Base-by-base conservation (phyloP, 2,113 vertebrate species). In the Psilopogon haemacephalus region DNA sequence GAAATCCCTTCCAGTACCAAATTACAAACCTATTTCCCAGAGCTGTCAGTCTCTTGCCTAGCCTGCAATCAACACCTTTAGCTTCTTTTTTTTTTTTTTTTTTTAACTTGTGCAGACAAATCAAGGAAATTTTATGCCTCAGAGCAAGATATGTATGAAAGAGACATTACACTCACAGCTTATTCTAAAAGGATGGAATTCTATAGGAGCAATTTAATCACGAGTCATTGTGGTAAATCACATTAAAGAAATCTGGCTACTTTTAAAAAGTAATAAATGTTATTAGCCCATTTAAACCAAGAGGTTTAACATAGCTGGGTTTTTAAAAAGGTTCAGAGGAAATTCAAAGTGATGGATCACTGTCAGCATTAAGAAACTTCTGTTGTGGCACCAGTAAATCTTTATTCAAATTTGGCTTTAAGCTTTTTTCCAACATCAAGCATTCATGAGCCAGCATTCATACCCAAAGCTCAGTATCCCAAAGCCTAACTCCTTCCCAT, bases 171-270 rank as follows among this genome's bases (percentile, higher is more conserved):
- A 71, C 85, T 95, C 89, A 83, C 67, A 56, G 71, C 88, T 40
- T 1, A 72, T 83, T 93, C 87, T 67, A 17, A 88, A 83, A 91
- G 62, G 48, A 82, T 79, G 75, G 84, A 92, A 90, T 86, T 88
- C 44, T 48, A 87, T 82, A 91, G 93, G 48, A 55, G 76, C 44
- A 86, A 83, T 94, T 93, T 69, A 92, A 94, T 94, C 72, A 84
- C 95, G 86, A 95, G 48, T 92, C 83, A 93, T 52, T 89, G 86
- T 90, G 35, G 59, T 93, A 96, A 96, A 94, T 90, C 77, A 88
- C 23, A 44, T 96, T 94, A 94, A 84, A 80, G 56, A 95, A 95
- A 96, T 74, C 40, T 83, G 55, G 68, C 93, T 94, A 77, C 50
- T 62, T 91, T 65, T 65, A 82, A 91, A 95, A 93, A 88, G 92